Conservation (phyloP, 2,888 invertebrate species). For the Elmis aenea region DNA sequence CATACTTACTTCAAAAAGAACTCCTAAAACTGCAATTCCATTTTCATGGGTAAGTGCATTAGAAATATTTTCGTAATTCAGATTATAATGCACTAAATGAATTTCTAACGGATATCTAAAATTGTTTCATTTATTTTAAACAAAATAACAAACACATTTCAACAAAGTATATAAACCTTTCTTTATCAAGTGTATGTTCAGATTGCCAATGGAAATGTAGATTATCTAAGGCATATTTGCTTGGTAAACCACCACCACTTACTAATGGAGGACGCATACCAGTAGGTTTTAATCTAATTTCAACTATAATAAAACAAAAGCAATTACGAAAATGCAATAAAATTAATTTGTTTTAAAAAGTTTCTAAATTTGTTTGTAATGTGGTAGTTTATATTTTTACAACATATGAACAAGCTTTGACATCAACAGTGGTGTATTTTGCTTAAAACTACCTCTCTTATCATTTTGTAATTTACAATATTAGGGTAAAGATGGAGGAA, state of each 20-base stretch:
- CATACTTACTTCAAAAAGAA: conserved; percentile 54
- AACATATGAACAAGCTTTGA: no score
- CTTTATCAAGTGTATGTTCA: conserved; percentile 74
- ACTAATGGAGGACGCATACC: conserved; percentile 32
- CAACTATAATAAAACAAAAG: conserved; percentile 32
- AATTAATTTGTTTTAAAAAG: no score
- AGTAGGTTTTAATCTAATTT: conserved; percentile 34
- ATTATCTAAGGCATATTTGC: conserved; percentile 61
- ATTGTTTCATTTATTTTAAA: no score
- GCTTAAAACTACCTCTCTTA: no score
- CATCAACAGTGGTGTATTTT: no score
- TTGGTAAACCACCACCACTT: conserved; percentile 56
- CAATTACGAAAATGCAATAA: no score
- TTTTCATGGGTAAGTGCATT: conserved; percentile 51
- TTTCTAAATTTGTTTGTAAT: no score
- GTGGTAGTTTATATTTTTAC: no score
- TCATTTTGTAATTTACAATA: no score
- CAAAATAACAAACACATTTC: no score
- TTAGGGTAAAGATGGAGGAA: no score
- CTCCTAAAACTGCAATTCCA: conserved; percentile 61
- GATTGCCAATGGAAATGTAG: conserved; percentile 83
- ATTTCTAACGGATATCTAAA: conserved; percentile 57
- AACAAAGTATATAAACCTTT: no score
- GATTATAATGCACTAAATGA: conserved; percentile 63
- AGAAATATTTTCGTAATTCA: conserved; percentile 47